Evolutionary conservation across 2,797 vertebrate species (phyloP).

Genomic region (Crypturellus tataupa): DNA sequence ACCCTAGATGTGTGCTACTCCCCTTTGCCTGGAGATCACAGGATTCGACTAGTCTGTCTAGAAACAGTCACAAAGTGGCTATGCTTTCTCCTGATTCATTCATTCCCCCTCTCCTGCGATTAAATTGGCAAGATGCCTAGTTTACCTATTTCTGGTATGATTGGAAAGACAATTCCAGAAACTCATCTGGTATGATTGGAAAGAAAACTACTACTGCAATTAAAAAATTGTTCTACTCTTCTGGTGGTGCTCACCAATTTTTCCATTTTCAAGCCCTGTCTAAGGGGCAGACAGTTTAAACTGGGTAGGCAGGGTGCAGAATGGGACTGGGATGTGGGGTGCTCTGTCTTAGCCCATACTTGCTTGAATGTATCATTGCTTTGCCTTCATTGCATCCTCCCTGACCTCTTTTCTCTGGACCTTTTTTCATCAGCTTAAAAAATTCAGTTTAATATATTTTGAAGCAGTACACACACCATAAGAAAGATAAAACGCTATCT

Average conservation of each 20-base stretch:
- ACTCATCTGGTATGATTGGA: neutral
- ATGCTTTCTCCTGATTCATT: neutral
- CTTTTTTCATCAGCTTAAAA: neutral
- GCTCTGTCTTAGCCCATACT: neutral
- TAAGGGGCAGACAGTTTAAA: neutral
- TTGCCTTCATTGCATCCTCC: neutral
- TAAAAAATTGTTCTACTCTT: neutral
- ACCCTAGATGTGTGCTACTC: neutral
- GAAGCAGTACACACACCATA: neutral
- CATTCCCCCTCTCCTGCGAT: neutral
- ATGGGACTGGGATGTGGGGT: neutral
- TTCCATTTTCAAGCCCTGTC: neutral
- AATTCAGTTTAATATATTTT: neutral
- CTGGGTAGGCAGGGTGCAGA: accelerated
- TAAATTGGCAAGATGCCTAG: neutral
- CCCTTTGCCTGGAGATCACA: neutral
- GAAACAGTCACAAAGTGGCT: neutral
- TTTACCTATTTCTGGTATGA: neutral
- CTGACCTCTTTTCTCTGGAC: neutral
- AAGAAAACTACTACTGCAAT: neutral
- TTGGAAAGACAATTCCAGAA: neutral
- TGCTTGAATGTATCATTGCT: neutral
- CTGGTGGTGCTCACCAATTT: neutral
- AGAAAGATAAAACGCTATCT: neutral
- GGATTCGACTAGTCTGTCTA: neutral